Conservation (phyloP, 2,888 invertebrate genomes). For the Monochamus alternatus region DNA sequence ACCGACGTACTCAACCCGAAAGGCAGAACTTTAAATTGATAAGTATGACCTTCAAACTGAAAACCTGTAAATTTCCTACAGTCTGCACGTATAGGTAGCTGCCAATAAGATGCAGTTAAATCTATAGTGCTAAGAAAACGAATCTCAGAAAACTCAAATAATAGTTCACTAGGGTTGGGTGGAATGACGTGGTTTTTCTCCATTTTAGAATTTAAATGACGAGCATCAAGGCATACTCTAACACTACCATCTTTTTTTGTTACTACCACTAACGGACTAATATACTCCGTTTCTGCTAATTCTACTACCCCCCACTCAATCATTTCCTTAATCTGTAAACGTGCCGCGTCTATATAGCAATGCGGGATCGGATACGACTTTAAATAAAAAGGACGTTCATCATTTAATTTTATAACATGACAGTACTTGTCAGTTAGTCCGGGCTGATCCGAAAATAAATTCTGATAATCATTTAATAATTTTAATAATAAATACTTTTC, state of each 20-base stretch:
- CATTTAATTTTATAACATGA: conserved; percentile 21
- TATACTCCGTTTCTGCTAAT: conserved; percentile 2
- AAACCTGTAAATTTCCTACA: conserved; percentile 25
- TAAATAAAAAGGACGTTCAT: conserved; percentile 12
- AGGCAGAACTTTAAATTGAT: conserved; percentile 16
- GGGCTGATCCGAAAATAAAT: conserved; percentile 18
- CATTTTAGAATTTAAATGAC: conserved; percentile 14
- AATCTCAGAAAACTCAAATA: conserved; percentile 12
- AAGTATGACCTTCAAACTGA: conserved; percentile 4
- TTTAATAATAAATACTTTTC: no score
- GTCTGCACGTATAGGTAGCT: conserved; percentile 1
- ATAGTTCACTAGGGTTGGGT: conserved; percentile 5
- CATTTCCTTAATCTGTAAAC: conserved; percentile 29
- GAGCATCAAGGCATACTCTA: conserved; percentile 4
- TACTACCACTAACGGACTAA: conserved; percentile 6
- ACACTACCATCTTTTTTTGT: conserved; percentile 10
- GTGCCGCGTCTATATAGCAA: not conserved
- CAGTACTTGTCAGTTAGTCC: conserved; percentile 14
- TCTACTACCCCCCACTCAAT: conserved; percentile 29
- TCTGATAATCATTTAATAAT: no score
- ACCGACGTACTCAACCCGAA: conserved; percentile 9
- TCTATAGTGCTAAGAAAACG: conserved; percentile 11
- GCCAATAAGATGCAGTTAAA: conserved; percentile 32
- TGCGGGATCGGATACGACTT: not conserved
- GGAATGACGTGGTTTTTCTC: conserved; percentile 11